Base-by-base conservation (phyloP, 2,797 vertebrate species). In the Sciurus carolinensis region DNA sequence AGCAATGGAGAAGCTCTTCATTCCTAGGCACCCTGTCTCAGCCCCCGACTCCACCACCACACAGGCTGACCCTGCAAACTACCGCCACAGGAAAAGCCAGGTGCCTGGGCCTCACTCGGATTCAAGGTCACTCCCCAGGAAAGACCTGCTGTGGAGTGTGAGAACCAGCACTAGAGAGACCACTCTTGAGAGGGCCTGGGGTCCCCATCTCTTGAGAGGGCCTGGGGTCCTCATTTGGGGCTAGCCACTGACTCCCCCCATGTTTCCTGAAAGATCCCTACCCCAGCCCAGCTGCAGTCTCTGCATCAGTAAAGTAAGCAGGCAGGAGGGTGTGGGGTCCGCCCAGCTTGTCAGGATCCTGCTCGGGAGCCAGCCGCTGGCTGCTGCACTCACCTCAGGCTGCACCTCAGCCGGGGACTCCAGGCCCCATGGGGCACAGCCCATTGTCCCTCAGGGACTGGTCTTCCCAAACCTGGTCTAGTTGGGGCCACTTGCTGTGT, bases 151-250 rank as follows among this genome's bases (percentile, higher is more conserved):
- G 6, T 2, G 1, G 57, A 64, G 26, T 17, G 0, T 13, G 81
- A 17, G 6, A 62, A 22, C 12, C 30, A 3, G 12, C 15, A 2
- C 28, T 11, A 7, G 22, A 1, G 24, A 33, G 20, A 17, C 9
- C 18, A 2, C 15, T 0, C 0, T 22, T 6, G 5, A 50, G 9
- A 14, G 18, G 0, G 0, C 62, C 42, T 1, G 30, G 54, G 1
- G 8, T 4, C 5, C 87, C 66, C 57, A 5, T 3, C 15, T 39
- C 39, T 39, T 39, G 5, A 54, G 9, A 13, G 18, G 24, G 0
- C 59, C 42, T 1, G 30, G 54, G 1, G 7, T 4, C 6, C 87
- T 71, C 57, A 5, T 42, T 64, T 44, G 24, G 69, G 75, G 17
- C 5, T 17, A 71, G 8, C 72, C 62, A 22, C 50, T 26, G 1